These are phyloP conservation scores for Hipparchia sbordonii DNA, from an alignment of 2,888 invertebrate genomes.

Conservation along the genomic window DNA sequence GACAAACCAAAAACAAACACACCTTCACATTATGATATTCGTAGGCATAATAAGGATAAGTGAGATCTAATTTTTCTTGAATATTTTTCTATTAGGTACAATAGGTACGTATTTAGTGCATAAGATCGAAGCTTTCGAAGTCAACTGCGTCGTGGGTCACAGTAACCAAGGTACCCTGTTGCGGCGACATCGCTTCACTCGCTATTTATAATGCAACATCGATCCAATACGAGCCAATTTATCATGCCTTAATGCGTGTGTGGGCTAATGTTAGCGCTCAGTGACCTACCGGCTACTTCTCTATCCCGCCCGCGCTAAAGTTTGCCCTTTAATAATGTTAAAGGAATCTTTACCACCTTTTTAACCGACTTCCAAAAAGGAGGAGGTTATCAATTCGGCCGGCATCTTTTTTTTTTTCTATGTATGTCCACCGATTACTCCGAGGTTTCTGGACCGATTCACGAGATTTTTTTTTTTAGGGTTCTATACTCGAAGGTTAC, in stretches of 20 bases:
- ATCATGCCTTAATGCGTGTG: slow-evolving; percentile 37
- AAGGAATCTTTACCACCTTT: not conserved
- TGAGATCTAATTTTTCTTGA: too few species aligned
- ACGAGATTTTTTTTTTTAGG: too few species aligned
- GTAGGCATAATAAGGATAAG: too few species aligned
- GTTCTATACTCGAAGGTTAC: too few species aligned
- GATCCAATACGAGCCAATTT: slow-evolving; percentile 43
- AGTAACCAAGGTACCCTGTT: not conserved
- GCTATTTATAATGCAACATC: slow-evolving; percentile 61
- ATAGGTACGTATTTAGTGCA: too few species aligned
- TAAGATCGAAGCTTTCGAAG: not conserved
- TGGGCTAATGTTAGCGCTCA: slow-evolving; percentile 25
- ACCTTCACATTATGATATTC: too few species aligned
- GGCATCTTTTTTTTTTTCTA: too few species aligned
- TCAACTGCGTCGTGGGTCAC: not conserved
- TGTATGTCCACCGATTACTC: too few species aligned
- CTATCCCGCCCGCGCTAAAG: not conserved
- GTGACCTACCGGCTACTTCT: not conserved
- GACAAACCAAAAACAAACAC: too few species aligned
- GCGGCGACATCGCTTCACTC: slow-evolving; percentile 48
- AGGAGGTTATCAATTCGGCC: too few species aligned
- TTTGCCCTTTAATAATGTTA: not conserved
- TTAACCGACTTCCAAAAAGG: not conserved
- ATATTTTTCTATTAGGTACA: too few species aligned
- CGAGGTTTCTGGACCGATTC: too few species aligned